Percentiles rank a stretch among this genome's conserved stretches.
These are phyloP conservation scores for Manduca sexta DNA, from an alignment of 1,140 invertebrate genomes.

Conservation along the genomic window DNA sequence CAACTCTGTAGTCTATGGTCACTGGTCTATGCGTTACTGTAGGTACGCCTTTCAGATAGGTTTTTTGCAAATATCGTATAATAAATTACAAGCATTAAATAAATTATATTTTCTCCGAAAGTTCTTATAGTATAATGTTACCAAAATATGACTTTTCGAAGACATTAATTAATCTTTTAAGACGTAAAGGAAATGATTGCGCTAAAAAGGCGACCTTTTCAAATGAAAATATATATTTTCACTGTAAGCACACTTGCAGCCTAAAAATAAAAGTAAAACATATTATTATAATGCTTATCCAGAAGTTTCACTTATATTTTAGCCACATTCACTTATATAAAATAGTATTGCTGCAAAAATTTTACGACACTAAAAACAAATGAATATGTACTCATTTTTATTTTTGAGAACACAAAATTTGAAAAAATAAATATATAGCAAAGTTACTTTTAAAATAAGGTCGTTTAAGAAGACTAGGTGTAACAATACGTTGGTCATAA, in stretches of 20 bases:
- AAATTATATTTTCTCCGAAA: constrained; percentile 48
- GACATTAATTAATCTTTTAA: constrained; percentile 36
- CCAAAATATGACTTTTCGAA: constrained; percentile 38
- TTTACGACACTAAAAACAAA: constrained; percentile 11
- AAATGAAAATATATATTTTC: constrained; percentile 12
- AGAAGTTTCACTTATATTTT: constrained; percentile 21
- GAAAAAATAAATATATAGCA: too few species aligned
- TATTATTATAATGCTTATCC: constrained; percentile 11
- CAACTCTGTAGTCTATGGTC: constrained; percentile 34
- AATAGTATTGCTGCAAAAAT: constrained; percentile 2
- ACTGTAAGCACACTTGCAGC: constrained; percentile 25
- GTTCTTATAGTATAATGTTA: constrained; percentile 45
- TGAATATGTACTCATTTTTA: too few species aligned
- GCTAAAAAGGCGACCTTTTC: constrained; percentile 28
- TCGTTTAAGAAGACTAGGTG: too few species aligned
- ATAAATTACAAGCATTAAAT: constrained; percentile 28
- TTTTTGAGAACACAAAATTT: too few species aligned
- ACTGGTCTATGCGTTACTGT: constrained; percentile 23
- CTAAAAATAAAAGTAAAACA: constrained; percentile 29
- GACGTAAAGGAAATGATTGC: constrained; percentile 24
- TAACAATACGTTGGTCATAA: too few species aligned
- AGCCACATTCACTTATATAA: neutral
- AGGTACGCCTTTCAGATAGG: constrained; percentile 30
- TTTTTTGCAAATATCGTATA: constrained; percentile 33
- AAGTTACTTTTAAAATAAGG: too few species aligned